Conservation (phyloP, 2,888 invertebrate genomes). For the Lepidonotus clava region DNA sequence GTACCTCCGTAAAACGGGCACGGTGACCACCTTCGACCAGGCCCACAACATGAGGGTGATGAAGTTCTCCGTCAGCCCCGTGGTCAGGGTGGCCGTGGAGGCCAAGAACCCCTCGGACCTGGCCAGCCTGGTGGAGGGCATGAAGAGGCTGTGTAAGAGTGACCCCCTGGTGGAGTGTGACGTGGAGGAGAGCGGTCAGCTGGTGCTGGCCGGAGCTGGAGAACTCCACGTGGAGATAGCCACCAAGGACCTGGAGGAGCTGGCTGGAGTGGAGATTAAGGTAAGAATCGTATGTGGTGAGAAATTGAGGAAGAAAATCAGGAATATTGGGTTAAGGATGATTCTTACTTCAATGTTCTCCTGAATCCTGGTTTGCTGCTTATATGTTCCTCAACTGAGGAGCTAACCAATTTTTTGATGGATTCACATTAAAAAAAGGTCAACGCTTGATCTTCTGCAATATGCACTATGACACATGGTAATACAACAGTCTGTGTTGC, state of each 20-base stretch:
- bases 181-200: slow-evolving; percentile 62
- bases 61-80: slow-evolving; percentile 64
- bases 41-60: slow-evolving; percentile 64
- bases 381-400: too few relatives aligned
- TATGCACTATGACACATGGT: too few relatives aligned
- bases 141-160: slow-evolving; percentile 63
- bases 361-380: too few relatives aligned
- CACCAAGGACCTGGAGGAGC: slow-evolving; percentile 65
- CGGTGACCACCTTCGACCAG: slow-evolving; percentile 63
- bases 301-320: too few relatives aligned
- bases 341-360: too few relatives aligned
- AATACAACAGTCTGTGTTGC: too few relatives aligned
- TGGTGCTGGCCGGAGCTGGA: slow-evolving; percentile 66
- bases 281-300: too few relatives aligned
- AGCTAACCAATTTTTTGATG: too few relatives aligned
- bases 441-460: too few relatives aligned
- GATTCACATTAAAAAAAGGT: too few relatives aligned
- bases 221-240: slow-evolving; percentile 68
- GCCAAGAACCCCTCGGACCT: slow-evolving; percentile 61
- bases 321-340: too few relatives aligned
- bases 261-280: slow-evolving; percentile 62
- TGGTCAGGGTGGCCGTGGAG: slow-evolving; percentile 65
- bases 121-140: slow-evolving; percentile 64
- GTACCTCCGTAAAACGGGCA: slow-evolving; percentile 64
- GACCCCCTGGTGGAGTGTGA: slow-evolving; percentile 65